Evolutionary conservation across 2,888 invertebrate genomes (phyloP).

Genomic region (Mythimna albipuncta): DNA sequence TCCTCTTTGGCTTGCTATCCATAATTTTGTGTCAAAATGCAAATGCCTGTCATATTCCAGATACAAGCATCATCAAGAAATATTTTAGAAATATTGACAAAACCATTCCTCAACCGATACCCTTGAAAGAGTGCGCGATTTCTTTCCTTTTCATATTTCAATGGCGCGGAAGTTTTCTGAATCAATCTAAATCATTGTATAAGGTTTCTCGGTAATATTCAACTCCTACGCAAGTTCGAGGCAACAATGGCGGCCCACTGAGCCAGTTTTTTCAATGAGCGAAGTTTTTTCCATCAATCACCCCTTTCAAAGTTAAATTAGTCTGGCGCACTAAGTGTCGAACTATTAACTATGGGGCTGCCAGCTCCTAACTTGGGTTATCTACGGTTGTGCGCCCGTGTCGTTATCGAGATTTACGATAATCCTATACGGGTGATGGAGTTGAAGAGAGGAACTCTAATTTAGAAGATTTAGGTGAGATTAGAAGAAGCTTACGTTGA

Average conservation of each 20-base stretch:
- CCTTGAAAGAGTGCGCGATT: background rate
- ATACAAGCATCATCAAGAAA: background rate
- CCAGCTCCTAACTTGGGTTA: background rate
- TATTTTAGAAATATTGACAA: background rate
- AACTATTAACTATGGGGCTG: conserved; percentile 59
- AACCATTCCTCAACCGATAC: background rate
- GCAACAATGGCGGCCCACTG: conserved; percentile 47
- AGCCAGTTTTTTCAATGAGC: conserved; percentile 58
- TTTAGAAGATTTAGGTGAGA: background rate
- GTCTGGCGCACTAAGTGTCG: conserved; percentile 55
- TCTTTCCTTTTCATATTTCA: conserved; percentile 8
- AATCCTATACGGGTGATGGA: conserved; percentile 10
- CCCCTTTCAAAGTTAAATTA: conserved; percentile 67
- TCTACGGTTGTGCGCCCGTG: conserved; percentile 4
- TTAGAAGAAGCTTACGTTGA: background rate
- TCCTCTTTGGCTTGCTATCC: no score
- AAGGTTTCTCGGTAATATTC: conserved; percentile 47
- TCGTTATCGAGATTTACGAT: conserved; percentile 28
- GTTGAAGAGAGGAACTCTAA: background rate
- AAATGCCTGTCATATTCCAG: background rate
- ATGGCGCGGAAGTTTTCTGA: conserved; percentile 26
- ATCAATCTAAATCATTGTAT: conserved; percentile 48
- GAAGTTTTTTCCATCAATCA: conserved; percentile 64
- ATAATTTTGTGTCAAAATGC: background rate
- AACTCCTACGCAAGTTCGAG: conserved; percentile 53